Evolutionary conservation across 2,113 vertebrate genomes (phyloP).

Genomic region (Engraulis encrasicolus): DNA sequence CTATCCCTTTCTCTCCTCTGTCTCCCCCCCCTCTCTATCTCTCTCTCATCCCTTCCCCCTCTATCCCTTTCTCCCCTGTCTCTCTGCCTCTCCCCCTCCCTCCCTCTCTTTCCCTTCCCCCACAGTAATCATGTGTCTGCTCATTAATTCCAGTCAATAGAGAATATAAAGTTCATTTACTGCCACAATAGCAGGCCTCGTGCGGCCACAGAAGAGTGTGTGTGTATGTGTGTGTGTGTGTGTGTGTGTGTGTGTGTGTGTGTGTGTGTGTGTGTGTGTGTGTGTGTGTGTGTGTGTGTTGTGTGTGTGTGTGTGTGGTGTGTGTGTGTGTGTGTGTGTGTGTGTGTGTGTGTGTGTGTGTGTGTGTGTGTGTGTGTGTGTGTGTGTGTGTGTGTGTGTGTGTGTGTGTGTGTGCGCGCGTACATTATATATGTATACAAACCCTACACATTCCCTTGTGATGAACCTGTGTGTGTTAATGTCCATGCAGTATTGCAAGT

Average conservation of each 20-base stretch:
- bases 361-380: no score
- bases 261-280: not conserved
- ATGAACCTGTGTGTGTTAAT: no score
- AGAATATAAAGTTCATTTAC: not conserved
- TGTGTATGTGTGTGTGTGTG: not conserved
- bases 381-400: no score
- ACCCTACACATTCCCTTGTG: no score
- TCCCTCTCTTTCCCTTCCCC: not conserved
- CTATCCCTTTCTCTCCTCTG: not conserved
- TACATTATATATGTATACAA: no score
- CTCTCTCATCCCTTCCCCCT: not conserved
- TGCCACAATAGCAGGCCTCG: not conserved
- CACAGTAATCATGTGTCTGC: not conserved
- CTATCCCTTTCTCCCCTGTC: conserved; percentile 11
- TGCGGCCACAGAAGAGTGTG: no score
- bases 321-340: no score
- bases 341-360: no score
- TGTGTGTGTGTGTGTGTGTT: no score
- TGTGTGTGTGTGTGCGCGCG: no score
- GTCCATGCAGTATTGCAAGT: no score
- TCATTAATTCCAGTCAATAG: conserved; percentile 16
- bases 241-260: not conserved
- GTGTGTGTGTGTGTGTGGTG: no score
- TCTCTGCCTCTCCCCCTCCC: not conserved
- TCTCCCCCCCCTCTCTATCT: not conserved